Conservation (phyloP, 2,888 invertebrate genomes). For the Blera fallax region DNA sequence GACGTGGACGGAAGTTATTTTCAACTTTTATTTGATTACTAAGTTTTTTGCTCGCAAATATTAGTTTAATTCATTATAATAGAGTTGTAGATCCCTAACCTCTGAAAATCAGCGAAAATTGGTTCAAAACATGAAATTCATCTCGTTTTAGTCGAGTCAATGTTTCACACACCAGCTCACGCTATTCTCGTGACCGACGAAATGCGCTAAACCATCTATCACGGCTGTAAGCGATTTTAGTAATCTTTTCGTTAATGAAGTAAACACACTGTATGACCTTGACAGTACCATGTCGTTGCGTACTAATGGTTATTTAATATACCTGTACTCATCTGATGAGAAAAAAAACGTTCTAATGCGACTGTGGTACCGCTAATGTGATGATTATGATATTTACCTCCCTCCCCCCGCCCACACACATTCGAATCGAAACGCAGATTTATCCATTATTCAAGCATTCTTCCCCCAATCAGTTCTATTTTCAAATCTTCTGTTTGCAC, state of each 20-base stretch:
- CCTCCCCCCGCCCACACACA: too few relatives aligned
- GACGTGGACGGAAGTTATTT: too few relatives aligned
- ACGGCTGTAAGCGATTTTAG: background rate
- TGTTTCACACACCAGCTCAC: background rate
- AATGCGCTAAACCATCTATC: background rate
- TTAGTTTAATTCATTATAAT: too few relatives aligned
- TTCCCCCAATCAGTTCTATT: background rate
- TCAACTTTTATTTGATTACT: too few relatives aligned
- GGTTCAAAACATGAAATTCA: constrained; percentile 1
- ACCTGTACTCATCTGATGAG: background rate
- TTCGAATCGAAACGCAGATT: background rate
- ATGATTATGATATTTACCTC: background rate
- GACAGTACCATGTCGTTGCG: background rate
- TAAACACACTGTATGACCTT: background rate
- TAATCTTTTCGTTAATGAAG: background rate
- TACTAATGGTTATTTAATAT: constrained; percentile 43
- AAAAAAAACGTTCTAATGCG: background rate
- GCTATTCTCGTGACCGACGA: background rate
- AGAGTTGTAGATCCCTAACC: background rate
- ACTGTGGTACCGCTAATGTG: background rate
- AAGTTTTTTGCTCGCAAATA: too few relatives aligned
- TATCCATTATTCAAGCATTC: background rate
- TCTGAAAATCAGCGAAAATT: background rate
- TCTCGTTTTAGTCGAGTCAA: background rate
- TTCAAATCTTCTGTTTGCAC: background rate